These are phyloP conservation scores for Trissonchulus sp. DNA, from an alignment of 2,888 invertebrate species.

Conservation along the genomic window DNA sequence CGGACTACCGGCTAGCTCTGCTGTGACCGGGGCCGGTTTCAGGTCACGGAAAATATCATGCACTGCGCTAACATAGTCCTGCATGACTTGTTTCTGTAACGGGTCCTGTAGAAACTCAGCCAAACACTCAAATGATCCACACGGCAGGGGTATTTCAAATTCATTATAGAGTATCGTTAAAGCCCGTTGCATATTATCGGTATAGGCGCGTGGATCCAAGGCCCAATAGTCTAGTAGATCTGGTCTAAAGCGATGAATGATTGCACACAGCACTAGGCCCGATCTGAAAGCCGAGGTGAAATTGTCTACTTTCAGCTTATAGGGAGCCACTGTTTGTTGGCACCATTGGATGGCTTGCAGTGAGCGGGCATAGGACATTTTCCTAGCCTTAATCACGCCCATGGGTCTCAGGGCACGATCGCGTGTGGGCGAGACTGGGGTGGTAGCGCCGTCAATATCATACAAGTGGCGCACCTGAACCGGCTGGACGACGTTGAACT, in stretches of 20 bases:
- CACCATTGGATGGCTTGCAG: constrained; percentile 28
- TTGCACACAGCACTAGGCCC: constrained; percentile 65
- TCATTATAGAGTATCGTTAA: constrained; percentile 33
- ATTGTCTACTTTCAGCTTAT: constrained; percentile 60
- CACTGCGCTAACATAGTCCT: not conserved
- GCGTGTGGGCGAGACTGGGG: not conserved
- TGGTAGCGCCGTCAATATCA: constrained; percentile 30
- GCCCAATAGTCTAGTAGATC: constrained; percentile 61
- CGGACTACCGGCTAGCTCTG: not conserved
- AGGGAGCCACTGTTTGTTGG: constrained; percentile 58
- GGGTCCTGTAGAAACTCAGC: not conserved
- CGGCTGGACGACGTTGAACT: constrained; percentile 25
- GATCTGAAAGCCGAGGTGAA: constrained; percentile 66
- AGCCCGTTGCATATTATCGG: constrained; percentile 25
- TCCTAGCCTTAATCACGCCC: not conserved
- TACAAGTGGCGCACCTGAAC: constrained; percentile 29
- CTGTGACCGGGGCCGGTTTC: not conserved
- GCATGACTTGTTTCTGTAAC: constrained; percentile 21
- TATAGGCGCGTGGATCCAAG: not conserved
- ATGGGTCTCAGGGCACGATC: constrained; percentile 23
- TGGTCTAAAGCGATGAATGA: constrained; percentile 78
- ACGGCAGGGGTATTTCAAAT: constrained; percentile 33
- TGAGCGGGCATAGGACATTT: not conserved
- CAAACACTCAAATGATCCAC: constrained; percentile 15
- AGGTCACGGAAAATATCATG: constrained; percentile 6